Conservation (phyloP, 2,888 invertebrate species). For the Sarcophaga subvicina region DNA sequence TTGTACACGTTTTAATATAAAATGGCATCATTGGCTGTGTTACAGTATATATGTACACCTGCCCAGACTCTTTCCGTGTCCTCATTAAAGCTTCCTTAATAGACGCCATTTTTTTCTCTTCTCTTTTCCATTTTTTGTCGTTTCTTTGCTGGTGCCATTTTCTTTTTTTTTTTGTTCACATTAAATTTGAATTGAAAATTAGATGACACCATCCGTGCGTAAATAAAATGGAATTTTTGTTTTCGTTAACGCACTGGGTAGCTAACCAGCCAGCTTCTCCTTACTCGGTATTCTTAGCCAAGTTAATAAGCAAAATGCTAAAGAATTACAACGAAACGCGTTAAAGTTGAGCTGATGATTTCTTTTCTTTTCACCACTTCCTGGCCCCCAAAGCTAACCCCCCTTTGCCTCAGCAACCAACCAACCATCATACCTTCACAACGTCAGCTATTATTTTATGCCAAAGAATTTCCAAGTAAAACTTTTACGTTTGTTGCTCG, state of each 20-base stretch:
- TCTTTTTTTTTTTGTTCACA: constrained; percentile 66
- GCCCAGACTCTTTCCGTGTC: neutral
- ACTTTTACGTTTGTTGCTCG: constrained; percentile 61
- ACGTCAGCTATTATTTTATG: constrained; percentile 41
- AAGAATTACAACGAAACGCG: constrained; percentile 29
- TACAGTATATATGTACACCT: neutral
- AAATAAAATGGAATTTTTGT: constrained; percentile 76
- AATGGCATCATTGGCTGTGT: constrained; percentile 9
- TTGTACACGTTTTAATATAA: constrained; percentile 55
- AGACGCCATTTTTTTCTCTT: constrained; percentile 59
- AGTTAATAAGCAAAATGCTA: constrained; percentile 37
- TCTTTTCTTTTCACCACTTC: constrained; percentile 25
- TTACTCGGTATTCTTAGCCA: neutral
- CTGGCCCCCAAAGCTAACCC: neutral
- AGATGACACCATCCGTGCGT: constrained; percentile 82
- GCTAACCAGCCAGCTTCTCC: neutral
- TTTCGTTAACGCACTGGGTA: too few relatives aligned
- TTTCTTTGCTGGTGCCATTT: constrained; percentile 23
- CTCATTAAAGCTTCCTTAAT: constrained; percentile 59
- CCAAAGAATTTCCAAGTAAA: constrained; percentile 61
- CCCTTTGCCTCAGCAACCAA: too few relatives aligned
- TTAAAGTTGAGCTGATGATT: constrained; percentile 62
- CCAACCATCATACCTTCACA: too few relatives aligned
- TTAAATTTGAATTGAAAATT: constrained; percentile 80
- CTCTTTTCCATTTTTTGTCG: neutral